phyloP scores from a whole-genome alignment of 2,797 vertebrate genomes.

The Siniperca obscura region DNA sequence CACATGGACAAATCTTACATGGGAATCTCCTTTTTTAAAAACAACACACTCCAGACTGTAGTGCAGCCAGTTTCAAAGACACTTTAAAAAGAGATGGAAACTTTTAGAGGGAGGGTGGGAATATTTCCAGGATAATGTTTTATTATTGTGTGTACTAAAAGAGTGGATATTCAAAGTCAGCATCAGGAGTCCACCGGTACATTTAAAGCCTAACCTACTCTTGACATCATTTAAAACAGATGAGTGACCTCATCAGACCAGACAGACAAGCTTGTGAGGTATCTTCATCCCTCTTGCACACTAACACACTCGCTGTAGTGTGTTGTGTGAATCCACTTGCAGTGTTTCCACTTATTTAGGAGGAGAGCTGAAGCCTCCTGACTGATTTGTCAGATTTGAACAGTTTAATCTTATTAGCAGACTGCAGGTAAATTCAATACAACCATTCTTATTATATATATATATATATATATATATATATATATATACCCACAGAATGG shows the following conservation, averaged over 20 bases:
- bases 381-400: slow-evolving; percentile 55
- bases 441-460: slow-evolving; percentile 34
- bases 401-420: slow-evolving; percentile 47
- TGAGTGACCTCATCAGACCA: slow-evolving; percentile 69
- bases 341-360: slow-evolving; percentile 39
- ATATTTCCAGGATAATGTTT: slow-evolving; percentile 57
- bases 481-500: background rate
- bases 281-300: slow-evolving; percentile 60
- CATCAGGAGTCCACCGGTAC: slow-evolving; percentile 62
- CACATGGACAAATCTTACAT: slow-evolving; percentile 73
- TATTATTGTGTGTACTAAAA: slow-evolving; percentile 63
- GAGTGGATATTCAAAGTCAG: slow-evolving; percentile 60
- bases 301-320: slow-evolving; percentile 24
- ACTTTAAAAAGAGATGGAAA: slow-evolving; percentile 61
- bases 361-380: slow-evolving; percentile 28
- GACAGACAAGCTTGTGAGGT: slow-evolving; percentile 75
- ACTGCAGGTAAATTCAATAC: slow-evolving; percentile 37
- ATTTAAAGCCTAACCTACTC: slow-evolving; percentile 55
- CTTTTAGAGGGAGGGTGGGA: slow-evolving; percentile 41
- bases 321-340: slow-evolving; percentile 24
- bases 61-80: slow-evolving; percentile 73
- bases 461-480: background rate
- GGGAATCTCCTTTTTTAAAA: slow-evolving; percentile 47
- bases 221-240: slow-evolving; percentile 86
- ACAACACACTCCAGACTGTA: slow-evolving; percentile 60